phyloP scores from a whole-genome alignment of 1,140 invertebrate genomes.

The Battus philenor region DNA sequence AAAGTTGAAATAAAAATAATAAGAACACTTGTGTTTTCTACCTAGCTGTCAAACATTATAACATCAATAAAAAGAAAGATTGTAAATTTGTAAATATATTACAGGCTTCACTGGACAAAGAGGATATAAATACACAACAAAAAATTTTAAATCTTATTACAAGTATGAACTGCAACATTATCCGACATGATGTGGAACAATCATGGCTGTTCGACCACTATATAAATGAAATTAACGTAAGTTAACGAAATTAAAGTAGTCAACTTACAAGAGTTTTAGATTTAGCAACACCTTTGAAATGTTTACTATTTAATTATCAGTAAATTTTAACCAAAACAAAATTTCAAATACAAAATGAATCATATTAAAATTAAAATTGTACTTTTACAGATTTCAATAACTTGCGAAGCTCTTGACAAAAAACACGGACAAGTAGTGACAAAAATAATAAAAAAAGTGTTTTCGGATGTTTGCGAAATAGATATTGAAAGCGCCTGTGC shows the following conservation, averaged over 20 bases:
- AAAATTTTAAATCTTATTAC: conserved; percentile 22
- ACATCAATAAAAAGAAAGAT: too few species aligned
- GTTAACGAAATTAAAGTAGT: neutral
- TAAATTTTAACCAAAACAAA: too few species aligned
- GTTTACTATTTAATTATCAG: too few species aligned
- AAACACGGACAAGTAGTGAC: conserved; percentile 26
- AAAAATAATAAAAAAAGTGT: conserved; percentile 27
- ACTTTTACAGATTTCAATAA: conserved; percentile 3
- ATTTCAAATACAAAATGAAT: too few species aligned
- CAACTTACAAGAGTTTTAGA: too few species aligned
- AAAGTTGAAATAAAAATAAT: too few species aligned
- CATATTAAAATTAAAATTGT: too few species aligned
- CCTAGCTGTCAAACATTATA: too few species aligned
- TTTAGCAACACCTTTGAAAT: too few species aligned
- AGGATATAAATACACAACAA: neutral
- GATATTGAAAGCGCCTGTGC: conserved; percentile 24
- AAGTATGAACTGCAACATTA: conserved; percentile 23
- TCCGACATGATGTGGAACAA: conserved; percentile 12
- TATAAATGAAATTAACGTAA: conserved; percentile 21
- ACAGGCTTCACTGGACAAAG: conserved; percentile 19
- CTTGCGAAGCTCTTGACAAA: conserved; percentile 23
- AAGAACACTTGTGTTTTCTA: too few species aligned
- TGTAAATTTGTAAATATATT: too few species aligned
- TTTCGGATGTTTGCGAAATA: conserved; percentile 28
- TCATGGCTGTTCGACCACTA: conserved; percentile 18